Evolutionary conservation across 2,113 vertebrate genomes (phyloP), one percentile per base, ranked within the genome.

Genomic region (Tympanuchus pallidicinctus): DNA sequence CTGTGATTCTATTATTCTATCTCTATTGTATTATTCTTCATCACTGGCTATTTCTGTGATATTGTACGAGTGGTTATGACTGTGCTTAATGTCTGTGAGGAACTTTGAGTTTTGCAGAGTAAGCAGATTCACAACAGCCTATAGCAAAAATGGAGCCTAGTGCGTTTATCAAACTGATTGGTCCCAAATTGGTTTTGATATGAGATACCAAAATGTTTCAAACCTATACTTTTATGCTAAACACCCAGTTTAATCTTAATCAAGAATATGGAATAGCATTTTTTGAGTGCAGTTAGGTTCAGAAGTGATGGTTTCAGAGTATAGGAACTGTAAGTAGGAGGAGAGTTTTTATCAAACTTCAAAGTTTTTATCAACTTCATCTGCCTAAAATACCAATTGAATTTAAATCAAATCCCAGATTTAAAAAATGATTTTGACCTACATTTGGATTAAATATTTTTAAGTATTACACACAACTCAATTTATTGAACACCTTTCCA

Each of bases 101-200:
- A 81, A 7, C 11, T 74, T 80, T 0, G 1, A 0, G 0, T 14
- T 86, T 78, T 50, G 19, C 0, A 0, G 6, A 17, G 67, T 40
- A 60, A 60, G 43, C 16, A 60, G 28, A 43, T 70, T 82, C 28
- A 60, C 61, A 69, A 57, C 14, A 65, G 38, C 19, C 25, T 19
- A 69, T 69, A 79, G 20, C 24, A 82, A 69, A 92, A 76, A 61
- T n/a, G 11, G 20, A 73, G 6, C 36, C 84, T 36, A 72, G 30
- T 5, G 8, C 56, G 36, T 34, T 72, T 87, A 18, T 64, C 57
- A 24, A 28, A 6, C 47, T 75, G 74, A 69, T 67, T 73, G 48
- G 20, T 69, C 22, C 75, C 66, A 56, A 77, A 84, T 66, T 84
- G 45, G 13, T 34, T 61, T 86, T 77, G 22, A 36, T 17, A 73